Conservation (phyloP, 2,113 vertebrate genomes). For the Charina bottae region DNA sequence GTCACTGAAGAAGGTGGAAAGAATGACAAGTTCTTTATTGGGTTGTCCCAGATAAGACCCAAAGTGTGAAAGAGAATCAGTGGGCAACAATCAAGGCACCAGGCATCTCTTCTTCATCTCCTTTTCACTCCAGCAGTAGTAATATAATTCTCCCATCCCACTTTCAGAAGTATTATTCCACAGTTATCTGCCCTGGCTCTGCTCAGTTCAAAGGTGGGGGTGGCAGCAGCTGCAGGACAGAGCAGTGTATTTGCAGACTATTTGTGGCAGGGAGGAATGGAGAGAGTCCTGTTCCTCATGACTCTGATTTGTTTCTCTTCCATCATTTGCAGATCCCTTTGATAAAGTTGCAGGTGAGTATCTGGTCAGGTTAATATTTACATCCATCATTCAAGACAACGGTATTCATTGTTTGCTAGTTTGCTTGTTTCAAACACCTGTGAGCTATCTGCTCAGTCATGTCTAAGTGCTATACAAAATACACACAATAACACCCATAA, state of each 20-base stretch:
- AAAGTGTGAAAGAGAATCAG: background rate
- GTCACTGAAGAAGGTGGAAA: background rate
- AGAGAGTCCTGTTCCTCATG: background rate
- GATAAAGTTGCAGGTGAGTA: conserved; percentile 1
- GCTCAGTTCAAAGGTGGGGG: too few species aligned
- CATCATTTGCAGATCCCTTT: background rate
- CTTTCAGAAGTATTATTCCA: background rate
- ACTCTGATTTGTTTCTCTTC: background rate
- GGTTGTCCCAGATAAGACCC: background rate
- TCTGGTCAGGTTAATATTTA: background rate
- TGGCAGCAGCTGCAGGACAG: background rate
- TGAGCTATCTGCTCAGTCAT: too few species aligned
- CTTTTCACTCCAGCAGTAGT: background rate
- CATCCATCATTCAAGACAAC: too few species aligned
- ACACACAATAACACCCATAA: too few species aligned
- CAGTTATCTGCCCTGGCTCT: too few species aligned
- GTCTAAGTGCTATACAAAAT: too few species aligned
- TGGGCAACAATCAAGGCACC: background rate
- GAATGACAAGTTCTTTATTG: background rate
- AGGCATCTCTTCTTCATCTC: background rate
- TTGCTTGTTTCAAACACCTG: too few species aligned
- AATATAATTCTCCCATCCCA: too few species aligned
- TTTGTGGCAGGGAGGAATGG: too few species aligned
- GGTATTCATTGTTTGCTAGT: too few species aligned
- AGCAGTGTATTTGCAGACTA: background rate